These are phyloP conservation scores for Hypselothyrea guttata DNA, from an alignment of 2,888 invertebrate genomes.

Conservation along the genomic window DNA sequence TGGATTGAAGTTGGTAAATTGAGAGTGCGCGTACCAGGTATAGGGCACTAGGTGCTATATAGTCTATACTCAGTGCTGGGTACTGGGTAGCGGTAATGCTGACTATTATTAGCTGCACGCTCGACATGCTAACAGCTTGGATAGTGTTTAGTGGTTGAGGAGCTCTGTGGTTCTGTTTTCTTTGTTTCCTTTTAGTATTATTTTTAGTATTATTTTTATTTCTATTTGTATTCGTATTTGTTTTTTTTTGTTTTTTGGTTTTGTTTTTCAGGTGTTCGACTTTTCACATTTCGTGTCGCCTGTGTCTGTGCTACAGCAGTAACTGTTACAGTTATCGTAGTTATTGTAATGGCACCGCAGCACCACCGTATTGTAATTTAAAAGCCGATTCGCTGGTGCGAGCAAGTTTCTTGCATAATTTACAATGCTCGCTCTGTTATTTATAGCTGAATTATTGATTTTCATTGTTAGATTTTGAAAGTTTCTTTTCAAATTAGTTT, in stretches of 20 bases:
- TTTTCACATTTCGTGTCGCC: constrained; percentile 63
- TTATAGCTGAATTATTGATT: constrained; percentile 67
- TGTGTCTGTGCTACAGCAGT: constrained; percentile 21
- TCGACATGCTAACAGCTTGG: constrained; percentile 56
- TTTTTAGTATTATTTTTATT: too few species aligned
- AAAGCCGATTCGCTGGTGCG: constrained; percentile 18
- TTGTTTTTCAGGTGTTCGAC: constrained; percentile 56
- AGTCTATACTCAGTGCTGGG: neutral
- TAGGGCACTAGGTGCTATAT: constrained; percentile 5
- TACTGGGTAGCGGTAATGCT: constrained; percentile 11
- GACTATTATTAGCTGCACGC: constrained; percentile 73
- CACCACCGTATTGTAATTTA: constrained; percentile 9
- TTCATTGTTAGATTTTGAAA: constrained; percentile 51
- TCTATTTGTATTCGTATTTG: too few species aligned
- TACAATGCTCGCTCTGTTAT: constrained; percentile 42
- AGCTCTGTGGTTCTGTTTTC: neutral
- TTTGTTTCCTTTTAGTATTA: neutral
- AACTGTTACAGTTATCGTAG: constrained; percentile 4
- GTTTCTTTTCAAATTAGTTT: constrained; percentile 49
- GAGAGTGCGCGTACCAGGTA: constrained; percentile 11
- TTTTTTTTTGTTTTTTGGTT: neutral
- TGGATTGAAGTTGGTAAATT: neutral
- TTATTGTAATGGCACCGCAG: constrained; percentile 2
- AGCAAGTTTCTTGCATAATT: constrained; percentile 47
- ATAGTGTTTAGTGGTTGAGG: neutral